phyloP scores from a whole-genome alignment of 1,140 invertebrate genomes.

The Zaprionus inermis region DNA sequence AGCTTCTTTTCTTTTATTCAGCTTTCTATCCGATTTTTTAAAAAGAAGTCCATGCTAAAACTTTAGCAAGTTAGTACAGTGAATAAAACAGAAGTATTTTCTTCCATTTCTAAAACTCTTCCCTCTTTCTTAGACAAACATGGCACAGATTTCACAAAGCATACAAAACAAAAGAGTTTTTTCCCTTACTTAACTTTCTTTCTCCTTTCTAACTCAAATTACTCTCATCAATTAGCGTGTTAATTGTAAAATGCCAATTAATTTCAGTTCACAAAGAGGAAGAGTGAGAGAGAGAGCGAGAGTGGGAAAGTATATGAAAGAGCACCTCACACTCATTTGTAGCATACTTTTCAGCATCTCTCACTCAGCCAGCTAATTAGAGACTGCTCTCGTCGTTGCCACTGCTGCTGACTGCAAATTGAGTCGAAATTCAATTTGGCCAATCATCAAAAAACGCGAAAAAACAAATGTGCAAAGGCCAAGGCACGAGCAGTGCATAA shows the following conservation, averaged over 20 bases:
- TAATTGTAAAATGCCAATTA: constrained; percentile 12
- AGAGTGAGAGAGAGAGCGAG: neutral
- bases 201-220: neutral
- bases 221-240: constrained; percentile 1
- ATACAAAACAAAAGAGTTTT: neutral
- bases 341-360: constrained; percentile 59
- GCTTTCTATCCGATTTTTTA: too few relatives aligned
- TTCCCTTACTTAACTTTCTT: neutral
- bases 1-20: neutral
- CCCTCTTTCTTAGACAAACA: too few relatives aligned
- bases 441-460: constrained; percentile 58
- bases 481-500: constrained; percentile 25
- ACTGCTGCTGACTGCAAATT: constrained; percentile 61
- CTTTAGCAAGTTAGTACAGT: neutral
- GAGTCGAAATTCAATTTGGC: constrained; percentile 78
- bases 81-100: neutral
- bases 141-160: too few relatives aligned
- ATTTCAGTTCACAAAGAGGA: neutral
- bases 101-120: neutral
- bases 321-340: constrained; percentile 4
- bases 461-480: constrained; percentile 42
- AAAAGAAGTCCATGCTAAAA: too few relatives aligned
- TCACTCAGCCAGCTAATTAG: constrained; percentile 47
- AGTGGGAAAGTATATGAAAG: neutral
- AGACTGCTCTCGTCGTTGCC: neutral